These are phyloP conservation scores for Delia radicum DNA, from an alignment of 1,140 invertebrate genomes.

Conservation along the genomic window DNA sequence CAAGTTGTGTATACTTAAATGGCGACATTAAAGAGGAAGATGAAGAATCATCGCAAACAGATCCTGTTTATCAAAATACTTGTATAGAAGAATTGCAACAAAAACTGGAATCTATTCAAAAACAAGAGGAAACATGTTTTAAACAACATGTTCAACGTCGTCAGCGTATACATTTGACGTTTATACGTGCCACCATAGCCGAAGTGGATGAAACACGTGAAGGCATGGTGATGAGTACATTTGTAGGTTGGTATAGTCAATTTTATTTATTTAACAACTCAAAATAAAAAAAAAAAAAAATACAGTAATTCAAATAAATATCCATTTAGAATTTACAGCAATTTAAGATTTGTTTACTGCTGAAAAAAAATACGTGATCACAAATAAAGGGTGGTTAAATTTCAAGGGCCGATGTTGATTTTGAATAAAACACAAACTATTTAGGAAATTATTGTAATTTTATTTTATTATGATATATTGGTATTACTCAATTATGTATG, in stretches of 20 bases:
- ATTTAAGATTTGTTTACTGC: too few species aligned
- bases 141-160: not conserved
- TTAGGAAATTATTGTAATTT: too few species aligned
- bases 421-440: too few species aligned
- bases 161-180: constrained; percentile 31
- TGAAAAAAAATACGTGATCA: too few species aligned
- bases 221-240: constrained; percentile 46
- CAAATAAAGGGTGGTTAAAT: too few species aligned
- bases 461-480: too few species aligned
- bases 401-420: too few species aligned
- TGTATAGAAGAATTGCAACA: constrained; percentile 29
- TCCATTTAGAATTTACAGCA: too few species aligned
- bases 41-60: not conserved
- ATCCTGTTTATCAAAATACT: constrained; percentile 48
- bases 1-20: constrained; percentile 48
- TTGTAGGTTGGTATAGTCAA: constrained; percentile 49
- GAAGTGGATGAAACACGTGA: constrained; percentile 26
- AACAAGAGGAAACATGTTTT: constrained; percentile 13
- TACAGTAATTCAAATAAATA: too few species aligned
- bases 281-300: too few species aligned
- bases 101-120: not conserved
- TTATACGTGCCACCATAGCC: constrained; percentile 36
- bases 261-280: too few species aligned
- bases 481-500: too few species aligned
- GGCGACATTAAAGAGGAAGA: constrained; percentile 33